Conservation (phyloP, 92 coral and sea anemone genomes). For the Phenganax subtilis region DNA sequence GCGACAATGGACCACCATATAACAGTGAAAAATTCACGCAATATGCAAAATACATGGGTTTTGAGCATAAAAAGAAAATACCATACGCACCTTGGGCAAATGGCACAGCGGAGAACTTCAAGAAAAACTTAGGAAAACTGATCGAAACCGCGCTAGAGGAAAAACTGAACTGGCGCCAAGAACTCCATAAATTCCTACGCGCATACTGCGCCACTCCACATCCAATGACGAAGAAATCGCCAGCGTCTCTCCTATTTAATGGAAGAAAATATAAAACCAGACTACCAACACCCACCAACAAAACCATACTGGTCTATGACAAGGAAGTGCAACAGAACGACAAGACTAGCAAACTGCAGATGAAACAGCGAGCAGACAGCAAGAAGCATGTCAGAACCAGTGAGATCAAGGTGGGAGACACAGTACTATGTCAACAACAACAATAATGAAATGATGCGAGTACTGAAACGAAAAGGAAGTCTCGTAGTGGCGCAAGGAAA, state of each 20-base stretch:
- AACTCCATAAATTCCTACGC: neutral
- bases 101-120: too few species aligned
- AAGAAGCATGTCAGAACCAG: conserved; percentile 35
- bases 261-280: conserved; percentile 37
- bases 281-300: neutral
- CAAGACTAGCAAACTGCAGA: conserved; percentile 14
- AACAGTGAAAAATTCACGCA: too few species aligned
- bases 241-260: conserved; percentile 37
- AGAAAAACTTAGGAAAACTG: too few species aligned
- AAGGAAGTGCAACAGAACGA: conserved; percentile 10
- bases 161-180: too few species aligned
- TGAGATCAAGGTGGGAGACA: conserved; percentile 44
- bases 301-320: neutral
- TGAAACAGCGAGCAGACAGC: conserved; percentile 48
- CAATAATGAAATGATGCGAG: conserved; percentile 26
- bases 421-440: conserved; percentile 43
- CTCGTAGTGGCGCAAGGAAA: neutral
- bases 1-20: too few species aligned
- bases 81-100: too few species aligned
- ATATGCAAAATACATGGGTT: too few species aligned
- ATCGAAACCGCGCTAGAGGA: too few species aligned
- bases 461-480: conserved; percentile 25
- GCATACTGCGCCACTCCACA: conserved; percentile 4
- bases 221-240: conserved; percentile 9
- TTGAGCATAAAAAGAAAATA: too few species aligned